phyloP scores from a whole-genome alignment of 2,797 vertebrate genomes.

The Craterocephalus amniculus region DNA sequence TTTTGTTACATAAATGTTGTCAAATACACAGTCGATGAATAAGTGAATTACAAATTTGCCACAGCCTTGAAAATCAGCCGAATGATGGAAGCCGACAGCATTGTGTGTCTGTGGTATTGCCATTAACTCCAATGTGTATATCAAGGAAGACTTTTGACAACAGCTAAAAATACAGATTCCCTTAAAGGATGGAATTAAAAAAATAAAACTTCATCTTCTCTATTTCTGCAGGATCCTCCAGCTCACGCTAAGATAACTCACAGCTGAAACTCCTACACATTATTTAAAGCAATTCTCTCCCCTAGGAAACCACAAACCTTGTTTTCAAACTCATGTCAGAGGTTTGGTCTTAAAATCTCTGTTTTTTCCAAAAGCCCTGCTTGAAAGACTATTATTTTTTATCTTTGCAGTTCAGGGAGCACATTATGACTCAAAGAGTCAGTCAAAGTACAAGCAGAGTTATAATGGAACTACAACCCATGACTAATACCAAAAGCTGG shows the following conservation, averaged over 20 bases:
- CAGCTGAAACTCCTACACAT: conserved; percentile 63
- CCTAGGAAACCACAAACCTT: conserved; percentile 60
- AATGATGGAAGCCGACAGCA: conserved; percentile 21
- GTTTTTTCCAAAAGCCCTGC: conserved; percentile 66
- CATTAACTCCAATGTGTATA: conserved; percentile 26
- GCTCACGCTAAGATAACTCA: conserved; percentile 51
- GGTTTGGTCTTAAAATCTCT: conserved; percentile 65
- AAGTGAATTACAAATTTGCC: conserved; percentile 46
- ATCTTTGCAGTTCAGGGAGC: conserved; percentile 83
- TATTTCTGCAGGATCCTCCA: conserved; percentile 41
- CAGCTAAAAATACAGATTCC: conserved; percentile 32
- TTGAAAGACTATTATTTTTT: conserved; percentile 83
- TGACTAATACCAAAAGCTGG: conserved; percentile 82
- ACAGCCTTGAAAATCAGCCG: conserved; percentile 18
- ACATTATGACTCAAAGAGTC: conserved; percentile 81
- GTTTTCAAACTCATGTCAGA: conserved; percentile 71
- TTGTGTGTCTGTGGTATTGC: conserved; percentile 27
- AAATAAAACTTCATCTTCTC: conserved; percentile 41
- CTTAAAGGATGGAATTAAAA: not conserved
- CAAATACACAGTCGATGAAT: conserved; percentile 32
- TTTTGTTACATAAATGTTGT: conserved; percentile 23
- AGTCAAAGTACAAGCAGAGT: conserved; percentile 80
- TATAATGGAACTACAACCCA: conserved; percentile 83
- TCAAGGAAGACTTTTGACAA: conserved; percentile 4
- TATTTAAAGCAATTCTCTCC: conserved; percentile 57